Base-by-base conservation (phyloP, 2,888 invertebrate species). In the Resseliella maxima region DNA sequence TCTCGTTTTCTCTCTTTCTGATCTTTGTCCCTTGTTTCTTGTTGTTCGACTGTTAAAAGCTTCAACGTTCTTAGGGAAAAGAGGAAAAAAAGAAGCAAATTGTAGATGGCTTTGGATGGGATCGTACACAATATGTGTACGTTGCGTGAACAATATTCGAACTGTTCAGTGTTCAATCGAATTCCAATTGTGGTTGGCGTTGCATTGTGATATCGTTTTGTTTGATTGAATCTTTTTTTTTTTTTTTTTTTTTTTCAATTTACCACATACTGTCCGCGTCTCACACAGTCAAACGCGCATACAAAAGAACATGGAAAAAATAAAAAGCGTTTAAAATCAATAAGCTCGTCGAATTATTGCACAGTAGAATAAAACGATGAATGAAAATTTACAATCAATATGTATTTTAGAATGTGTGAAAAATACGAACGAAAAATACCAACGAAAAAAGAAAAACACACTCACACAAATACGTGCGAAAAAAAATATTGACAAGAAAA, bases 101-200 rank as follows among this genome's bases (percentile, higher is more conserved):
- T 81, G 81, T 18, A 36, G 36, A 36, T 81, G 35, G 36, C n/a
- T 35, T 18, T 81, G 27, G 8, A 27, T n/a, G 64, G 3, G 24
- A 6, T 35, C 36, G 35, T 2, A 18, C 36, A 36, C 81, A 81
- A 35, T 81, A 21, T 36, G 81, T 81, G 81, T 35, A 81, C 81
- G 81, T 21, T 81, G 81, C 81, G 81, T 81, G 81, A 81, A 81
- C 81, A 81, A 81, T 81, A 59, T 24, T 59, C n/a, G 59, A 59
- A 59, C 24, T 59, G 27, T 59, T 50, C 18, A 50, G 18, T 27
- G 41, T 41, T 6, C 2, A 18, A 15, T 31, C 2, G 31, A 72
- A 31, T 31, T 72, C 2, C 15, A n/a, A 18, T 10, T 3, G 59
- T 59, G 0, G 59, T 72, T 15, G 72, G 15, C 72, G 72, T 72